Evolutionary conservation across 1,140 invertebrate species (phyloP), one percentile per base, ranked within the genome.

Genomic region (Bombus pascuorum): DNA sequence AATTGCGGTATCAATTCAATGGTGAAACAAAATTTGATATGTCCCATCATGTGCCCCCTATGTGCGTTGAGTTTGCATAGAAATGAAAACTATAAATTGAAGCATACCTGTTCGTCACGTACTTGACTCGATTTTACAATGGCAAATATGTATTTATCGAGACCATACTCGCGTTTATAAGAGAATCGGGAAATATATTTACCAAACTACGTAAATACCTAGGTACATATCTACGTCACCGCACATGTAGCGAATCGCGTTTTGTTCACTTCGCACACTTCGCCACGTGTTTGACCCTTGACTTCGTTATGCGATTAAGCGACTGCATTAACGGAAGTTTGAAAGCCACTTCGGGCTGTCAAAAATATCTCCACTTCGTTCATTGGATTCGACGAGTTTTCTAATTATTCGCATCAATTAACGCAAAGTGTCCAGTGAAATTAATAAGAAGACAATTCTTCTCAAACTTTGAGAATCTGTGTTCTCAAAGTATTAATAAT

Each of bases 161-260:
- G 4, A 42, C 62, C 25, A 32, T 47, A 13, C 44, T 22, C 37
- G 8, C 22, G 34, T 18, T 71, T 12, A 13, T 47, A 57, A 62
- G 22, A 81, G 70, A 81, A 73, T 81, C 62, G 65, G 80, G 73
- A 65, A 74, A 47, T 73, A 81, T 81, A 42, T 73, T 79, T 85
- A 18, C 66, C 3, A 59, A n/a, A 15, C 47, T 53, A 53, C 47
- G 47, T 39, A 71, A 72, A 62, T 42, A 57, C 37, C 37, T 37
- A 72, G 66, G 53, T 62, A 75, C 32, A 22, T 65, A 18, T n/a
- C 6, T 32, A 13, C 47, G 47, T 9, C 25, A 42, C 39, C 28
- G 18, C 34, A n/a, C 22, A 34, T n/a, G 59, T 12, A 70, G 34
- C 25, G 34, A 73, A 44, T 74, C 34, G 34, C 71, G 28, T 44